Base-by-base conservation (phyloP, 2,113 vertebrate species). In the Micromys minutus region DNA sequence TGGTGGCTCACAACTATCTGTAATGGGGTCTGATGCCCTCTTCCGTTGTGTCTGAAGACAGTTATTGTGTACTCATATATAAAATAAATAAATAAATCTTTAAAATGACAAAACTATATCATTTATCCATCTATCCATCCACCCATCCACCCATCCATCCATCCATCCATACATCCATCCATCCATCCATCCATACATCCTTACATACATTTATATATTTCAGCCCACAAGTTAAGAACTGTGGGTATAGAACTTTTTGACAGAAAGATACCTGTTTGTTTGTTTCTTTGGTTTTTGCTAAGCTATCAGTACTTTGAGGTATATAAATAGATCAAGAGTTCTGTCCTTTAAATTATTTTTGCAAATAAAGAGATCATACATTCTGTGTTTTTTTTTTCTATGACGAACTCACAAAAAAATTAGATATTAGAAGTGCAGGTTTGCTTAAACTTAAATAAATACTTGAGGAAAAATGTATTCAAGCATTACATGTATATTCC, bases 391-490 rank as follows among this genome's bases (percentile, higher is more conserved):
- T n/a, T 94, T 79, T 8, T 42, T 94, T 80, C 31, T 94, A 75
- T 4, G 9, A 83, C 1, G 52, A 0, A 50, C 4, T 87, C 22
- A 90, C 17, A 92, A n/a, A n/a, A 80, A 85, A 63, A 36, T 39
- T 65, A 61, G 12, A 75, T 75, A 10, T 79, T 75, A 50, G 16
- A 39, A 42, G 47, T 55, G 7, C 31, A 45, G 10, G 0, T 63
- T 91, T 7, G 61, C 52, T 81, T 75, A 61, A 88, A 76, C 39
- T n/a, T 96, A 21, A 67, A 26, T 80, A 29, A 80, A 65, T 91
- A 77, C 45, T 90, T 86, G 9, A 12, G 15, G 69, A 57, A 61
- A 74, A 4, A 10, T 59, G 16, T 15, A 76, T 55, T 15, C 3
- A 89, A 52, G 59, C 21, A 83, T 88, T 69, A 91, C 7, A 87